Evolutionary conservation across 2,888 invertebrate species (phyloP), one percentile per base, ranked within the genome.

Genomic region (Drosophila buzzatii): DNA sequence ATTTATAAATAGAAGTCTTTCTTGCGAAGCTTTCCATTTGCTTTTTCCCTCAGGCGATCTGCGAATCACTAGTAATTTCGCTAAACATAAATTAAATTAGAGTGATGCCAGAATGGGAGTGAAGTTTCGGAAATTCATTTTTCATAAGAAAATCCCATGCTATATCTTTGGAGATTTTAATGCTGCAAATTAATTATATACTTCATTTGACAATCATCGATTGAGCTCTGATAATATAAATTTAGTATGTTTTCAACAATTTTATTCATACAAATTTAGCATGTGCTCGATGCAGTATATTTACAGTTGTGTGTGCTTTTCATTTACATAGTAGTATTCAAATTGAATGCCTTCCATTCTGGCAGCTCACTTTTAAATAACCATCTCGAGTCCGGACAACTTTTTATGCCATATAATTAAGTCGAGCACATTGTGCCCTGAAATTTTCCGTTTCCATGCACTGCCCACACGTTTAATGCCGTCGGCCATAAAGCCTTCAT

Each of bases 341-440:
- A 72, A 56, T 79, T 74, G 66, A 67, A 67, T 68, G 14, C 18
- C n/a, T 14, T 42, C 53, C 55, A 52, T 49, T 31, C 63, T 47
- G 69, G 52, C 69, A 37, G 69, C 59, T 70, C 70, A 69, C 66
- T 85, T 70, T 85, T 73, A 70, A 82, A 82, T 62, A 63, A 44
- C 33, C 44, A 53, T 70, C 67, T 68, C 49, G 53, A 60, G 73
- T 63, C 37, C 55, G 14, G 42, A 16, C 37, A 69, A 65, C 64
- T 70, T 82, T 73, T 70, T 72, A 77, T 75, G 70, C 59, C 52
- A 42, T 58, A 55, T 85, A 84, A 84, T 84, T 86, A 84, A 75
- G 80, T 80, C 79, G 58, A 73, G 71, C 65, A 70, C 59, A 73
- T 70, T 67, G 45, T 63, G 66, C 68, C 61, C 60, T 51, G 58